Base-by-base conservation (phyloP, 2,888 invertebrate genomes). In the Polydesmus complanatus region DNA sequence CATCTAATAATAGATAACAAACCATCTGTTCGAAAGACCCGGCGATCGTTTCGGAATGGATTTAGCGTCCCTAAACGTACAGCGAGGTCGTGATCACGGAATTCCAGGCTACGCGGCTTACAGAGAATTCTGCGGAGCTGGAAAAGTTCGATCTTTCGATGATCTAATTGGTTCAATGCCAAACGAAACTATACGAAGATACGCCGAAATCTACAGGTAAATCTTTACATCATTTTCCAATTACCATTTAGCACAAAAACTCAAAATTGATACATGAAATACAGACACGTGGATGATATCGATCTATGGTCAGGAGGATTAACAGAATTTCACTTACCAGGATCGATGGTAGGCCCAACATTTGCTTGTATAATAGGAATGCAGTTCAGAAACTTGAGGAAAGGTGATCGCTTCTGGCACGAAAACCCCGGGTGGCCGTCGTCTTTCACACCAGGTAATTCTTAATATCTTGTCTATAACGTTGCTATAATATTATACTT, bases 141-240 rank as follows among this genome's bases (percentile, higher is more conserved):
- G 49, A 3, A 37, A 48, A 50, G 58, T 26, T 1, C 48, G 37
- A 26, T 54, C 54, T 1, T 64, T 64, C 26, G 85, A 86, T 61
- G 89, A 87, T 66, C 78, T 92, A 65, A 85, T 85, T 66, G 89
- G 88, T 27, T 83, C 88, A 55, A 90, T 93, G 89, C 83, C 88
- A 2, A 92, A 92, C 71, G 86, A 87, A 64, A 92, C 92, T 1
- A 85, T 91, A 55, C 77, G 82, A 62, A 82, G 86, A 73, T 91
- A 90, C 71, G 81, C 85, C 67, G 83, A 85, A 2, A 88, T 91
- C 69, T 91, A 88, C 70, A 86, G 88, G 82, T 85, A 71, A 78
- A 80, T 78, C 14, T 8, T 37, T 37, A 8, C 14, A 14, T 37
- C 5, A 37, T 8, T 5, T 37, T 8, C 37, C 8, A 14, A 37